Percentiles rank a stretch among this genome's conserved stretches.
Conservation (phyloP, 2,113 vertebrate genomes). For the Xiphophorus maculatus region DNA sequence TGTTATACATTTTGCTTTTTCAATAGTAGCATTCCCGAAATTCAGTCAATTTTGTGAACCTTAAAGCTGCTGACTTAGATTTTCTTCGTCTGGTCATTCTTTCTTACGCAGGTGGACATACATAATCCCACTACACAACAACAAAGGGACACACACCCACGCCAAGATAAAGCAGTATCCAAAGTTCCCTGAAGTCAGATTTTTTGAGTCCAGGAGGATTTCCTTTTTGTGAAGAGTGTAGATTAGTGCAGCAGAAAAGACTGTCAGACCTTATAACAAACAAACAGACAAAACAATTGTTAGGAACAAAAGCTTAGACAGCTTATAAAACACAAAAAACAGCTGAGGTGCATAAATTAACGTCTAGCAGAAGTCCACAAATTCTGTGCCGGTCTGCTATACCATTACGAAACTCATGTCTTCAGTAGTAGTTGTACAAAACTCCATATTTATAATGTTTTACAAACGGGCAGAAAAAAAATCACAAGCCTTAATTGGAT, state of each 20-base stretch:
- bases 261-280: constrained; percentile 75
- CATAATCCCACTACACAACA: constrained; percentile 84
- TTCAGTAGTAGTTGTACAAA: not conserved
- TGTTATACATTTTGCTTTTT: not conserved
- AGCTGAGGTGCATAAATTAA: not conserved
- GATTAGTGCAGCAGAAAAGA: constrained; percentile 84
- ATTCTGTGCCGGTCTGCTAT: not conserved
- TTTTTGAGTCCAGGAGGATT: constrained; percentile 72
- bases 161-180: constrained; percentile 88
- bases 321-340: not conserved
- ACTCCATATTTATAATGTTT: not conserved
- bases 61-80: not conserved
- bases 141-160: constrained; percentile 88
- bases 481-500: too few relatives aligned
- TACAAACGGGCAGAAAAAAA: too few relatives aligned
- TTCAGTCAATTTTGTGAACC: not conserved
- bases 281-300: not conserved
- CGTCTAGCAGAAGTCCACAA: not conserved
- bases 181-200: constrained; percentile 78
- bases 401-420: not conserved
- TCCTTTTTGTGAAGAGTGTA: constrained; percentile 83
- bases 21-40: not conserved
- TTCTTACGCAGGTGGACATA: constrained; percentile 90
- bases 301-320: not conserved
- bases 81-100: constrained; percentile 63